Percentiles rank a stretch among this genome's conserved stretches.
These are phyloP conservation scores for Myodes glareolus DNA, from an alignment of 2,113 vertebrate species.

Conservation along the genomic window DNA sequence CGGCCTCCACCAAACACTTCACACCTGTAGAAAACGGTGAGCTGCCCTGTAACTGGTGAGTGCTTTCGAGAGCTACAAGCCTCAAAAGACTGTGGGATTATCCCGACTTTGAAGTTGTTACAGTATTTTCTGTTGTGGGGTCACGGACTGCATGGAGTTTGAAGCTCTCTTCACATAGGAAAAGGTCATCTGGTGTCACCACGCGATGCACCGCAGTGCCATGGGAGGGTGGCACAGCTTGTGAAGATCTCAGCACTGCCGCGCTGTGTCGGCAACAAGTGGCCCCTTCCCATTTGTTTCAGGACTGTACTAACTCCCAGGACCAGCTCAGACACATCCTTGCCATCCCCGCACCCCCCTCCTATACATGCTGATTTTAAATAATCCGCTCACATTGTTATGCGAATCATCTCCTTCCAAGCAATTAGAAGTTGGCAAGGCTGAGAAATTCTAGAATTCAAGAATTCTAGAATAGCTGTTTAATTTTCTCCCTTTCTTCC, in stretches of 20 bases:
- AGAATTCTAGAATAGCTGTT: neutral
- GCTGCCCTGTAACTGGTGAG: neutral
- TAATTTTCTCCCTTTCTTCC: slow-evolving; percentile 24
- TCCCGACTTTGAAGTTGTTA: neutral
- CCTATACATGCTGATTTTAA: neutral
- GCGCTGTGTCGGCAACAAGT: neutral
- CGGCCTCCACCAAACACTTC: neutral
- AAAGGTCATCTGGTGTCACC: neutral
- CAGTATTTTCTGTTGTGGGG: neutral
- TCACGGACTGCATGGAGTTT: neutral
- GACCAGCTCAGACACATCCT: neutral
- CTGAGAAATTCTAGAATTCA: neutral
- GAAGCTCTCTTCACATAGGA: neutral
- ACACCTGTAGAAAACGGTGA: neutral
- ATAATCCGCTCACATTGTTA: neutral
- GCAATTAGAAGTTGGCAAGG: neutral
- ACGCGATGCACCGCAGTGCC: neutral
- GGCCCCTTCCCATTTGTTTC: neutral
- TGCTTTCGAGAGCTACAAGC: neutral
- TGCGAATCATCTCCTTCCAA: neutral
- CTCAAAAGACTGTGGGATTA: neutral
- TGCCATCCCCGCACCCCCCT: neutral
- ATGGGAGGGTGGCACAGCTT: neutral
- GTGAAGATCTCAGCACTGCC: neutral
- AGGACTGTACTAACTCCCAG: neutral